Conservation (phyloP, 2,113 vertebrate genomes). For the Agelaius phoeniceus region DNA sequence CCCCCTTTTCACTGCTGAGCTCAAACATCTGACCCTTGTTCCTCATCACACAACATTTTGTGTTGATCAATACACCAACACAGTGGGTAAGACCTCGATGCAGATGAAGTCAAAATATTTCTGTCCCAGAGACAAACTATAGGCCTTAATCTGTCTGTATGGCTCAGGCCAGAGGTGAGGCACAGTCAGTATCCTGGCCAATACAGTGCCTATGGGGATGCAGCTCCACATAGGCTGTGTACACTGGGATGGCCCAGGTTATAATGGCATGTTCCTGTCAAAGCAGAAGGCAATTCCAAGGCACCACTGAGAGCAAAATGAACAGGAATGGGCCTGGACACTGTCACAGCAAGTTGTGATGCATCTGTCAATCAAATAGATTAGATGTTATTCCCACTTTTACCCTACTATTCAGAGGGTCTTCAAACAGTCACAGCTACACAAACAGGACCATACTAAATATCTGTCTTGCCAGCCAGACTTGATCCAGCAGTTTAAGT, state of each 20-base stretch:
- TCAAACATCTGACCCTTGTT: not conserved
- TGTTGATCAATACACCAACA: not conserved
- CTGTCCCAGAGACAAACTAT: not conserved
- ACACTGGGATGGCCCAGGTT: not conserved
- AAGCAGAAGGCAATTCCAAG: not conserved
- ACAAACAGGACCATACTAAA: not conserved
- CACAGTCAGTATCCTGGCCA: not conserved
- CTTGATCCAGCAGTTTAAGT: not conserved
- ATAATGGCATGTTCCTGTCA: accelerated
- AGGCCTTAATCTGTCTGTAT: not conserved
- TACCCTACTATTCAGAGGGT: not conserved
- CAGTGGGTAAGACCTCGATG: not conserved
- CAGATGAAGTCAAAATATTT: not conserved
- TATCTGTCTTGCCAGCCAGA: not conserved
- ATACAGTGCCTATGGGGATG: not conserved
- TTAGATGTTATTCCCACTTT: not conserved
- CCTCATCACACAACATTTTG: not conserved
- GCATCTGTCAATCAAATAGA: not conserved
- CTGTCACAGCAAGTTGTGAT: not conserved
- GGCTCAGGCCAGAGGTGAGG: not conserved
- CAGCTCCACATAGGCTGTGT: not conserved
- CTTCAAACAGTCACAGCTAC: not conserved
- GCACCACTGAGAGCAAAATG: not conserved
- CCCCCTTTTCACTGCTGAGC: not conserved
- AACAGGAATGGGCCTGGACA: not conserved